Conservation (phyloP, 2,113 vertebrate species). For the Phodopus roborovskii region DNA sequence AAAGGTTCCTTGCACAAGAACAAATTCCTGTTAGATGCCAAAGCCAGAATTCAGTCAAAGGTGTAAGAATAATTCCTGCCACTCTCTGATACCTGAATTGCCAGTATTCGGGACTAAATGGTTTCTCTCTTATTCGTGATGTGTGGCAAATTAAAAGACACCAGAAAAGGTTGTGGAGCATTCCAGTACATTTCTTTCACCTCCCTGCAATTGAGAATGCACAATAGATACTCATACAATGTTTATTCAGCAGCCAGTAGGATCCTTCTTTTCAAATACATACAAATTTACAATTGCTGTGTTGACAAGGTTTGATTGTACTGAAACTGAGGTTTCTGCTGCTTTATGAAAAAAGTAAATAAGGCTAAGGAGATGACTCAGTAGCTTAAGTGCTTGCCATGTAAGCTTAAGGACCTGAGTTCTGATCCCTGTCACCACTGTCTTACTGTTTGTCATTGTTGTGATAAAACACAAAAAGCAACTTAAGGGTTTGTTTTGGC, state of each 20-base stretch:
- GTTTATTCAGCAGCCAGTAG: neutral
- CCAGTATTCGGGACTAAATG: neutral
- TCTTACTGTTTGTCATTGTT: neutral
- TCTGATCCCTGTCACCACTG: neutral
- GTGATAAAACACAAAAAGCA: neutral
- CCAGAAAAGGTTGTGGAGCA: neutral
- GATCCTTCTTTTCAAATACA: slow-evolving; percentile 15
- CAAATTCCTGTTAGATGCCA: neutral
- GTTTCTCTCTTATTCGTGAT: neutral
- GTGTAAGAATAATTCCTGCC: neutral
- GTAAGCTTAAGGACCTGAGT: neutral
- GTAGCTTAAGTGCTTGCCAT: neutral
- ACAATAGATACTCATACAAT: neutral
- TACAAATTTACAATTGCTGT: slow-evolving; percentile 1
- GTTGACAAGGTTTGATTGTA: neutral
- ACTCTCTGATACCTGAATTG: neutral
- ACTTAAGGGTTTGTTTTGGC: neutral
- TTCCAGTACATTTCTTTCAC: neutral
- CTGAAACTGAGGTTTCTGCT: neutral
- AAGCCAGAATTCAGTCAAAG: slow-evolving; percentile 27
- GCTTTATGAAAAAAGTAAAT: slow-evolving; percentile 14
- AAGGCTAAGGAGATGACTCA: neutral
- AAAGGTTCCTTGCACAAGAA: neutral
- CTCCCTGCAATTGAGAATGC: neutral
- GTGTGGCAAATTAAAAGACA: neutral